phyloP scores from a whole-genome alignment of 2,113 vertebrate genomes.

The Perca flavescens region DNA sequence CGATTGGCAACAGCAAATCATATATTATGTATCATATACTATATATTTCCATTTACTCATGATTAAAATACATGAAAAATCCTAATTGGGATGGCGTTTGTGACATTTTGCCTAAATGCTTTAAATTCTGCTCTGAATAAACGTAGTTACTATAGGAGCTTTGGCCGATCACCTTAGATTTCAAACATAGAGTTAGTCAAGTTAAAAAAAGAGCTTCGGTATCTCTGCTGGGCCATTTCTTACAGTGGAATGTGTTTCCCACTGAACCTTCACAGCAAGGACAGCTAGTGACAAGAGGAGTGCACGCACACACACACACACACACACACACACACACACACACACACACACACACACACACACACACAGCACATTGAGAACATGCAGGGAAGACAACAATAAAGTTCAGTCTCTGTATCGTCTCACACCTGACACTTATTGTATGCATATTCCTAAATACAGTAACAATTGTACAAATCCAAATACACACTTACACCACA shows the following conservation, averaged over 20 bases:
- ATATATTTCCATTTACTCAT: no score
- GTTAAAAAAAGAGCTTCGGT: slow-evolving; percentile 1
- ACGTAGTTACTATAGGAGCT: background rate
- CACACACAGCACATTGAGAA: background rate
- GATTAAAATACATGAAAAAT: no score
- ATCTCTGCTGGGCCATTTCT: background rate
- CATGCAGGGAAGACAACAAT: slow-evolving; percentile 22
- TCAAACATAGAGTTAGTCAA: background rate
- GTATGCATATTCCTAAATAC: slow-evolving; percentile 14
- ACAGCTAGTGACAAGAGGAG: slow-evolving; percentile 13
- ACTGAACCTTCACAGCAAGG: slow-evolving; percentile 23
- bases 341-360: background rate
- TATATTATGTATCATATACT: no score
- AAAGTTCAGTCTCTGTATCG: slow-evolving; percentile 14
- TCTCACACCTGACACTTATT: slow-evolving; percentile 35
- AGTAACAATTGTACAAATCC: background rate
- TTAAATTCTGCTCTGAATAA: background rate
- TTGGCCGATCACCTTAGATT: slow-evolving; percentile 17
- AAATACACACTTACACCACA: background rate
- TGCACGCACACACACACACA: slow-evolving; percentile 1
- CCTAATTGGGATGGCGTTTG: no score
- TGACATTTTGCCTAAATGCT: background rate
- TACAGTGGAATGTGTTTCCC: slow-evolving; percentile 24
- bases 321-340: slow-evolving; percentile 19
- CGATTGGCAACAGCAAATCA: no score